Evolutionary conservation across 2,888 invertebrate genomes (phyloP).

Genomic region (Litoditis marina): DNA sequence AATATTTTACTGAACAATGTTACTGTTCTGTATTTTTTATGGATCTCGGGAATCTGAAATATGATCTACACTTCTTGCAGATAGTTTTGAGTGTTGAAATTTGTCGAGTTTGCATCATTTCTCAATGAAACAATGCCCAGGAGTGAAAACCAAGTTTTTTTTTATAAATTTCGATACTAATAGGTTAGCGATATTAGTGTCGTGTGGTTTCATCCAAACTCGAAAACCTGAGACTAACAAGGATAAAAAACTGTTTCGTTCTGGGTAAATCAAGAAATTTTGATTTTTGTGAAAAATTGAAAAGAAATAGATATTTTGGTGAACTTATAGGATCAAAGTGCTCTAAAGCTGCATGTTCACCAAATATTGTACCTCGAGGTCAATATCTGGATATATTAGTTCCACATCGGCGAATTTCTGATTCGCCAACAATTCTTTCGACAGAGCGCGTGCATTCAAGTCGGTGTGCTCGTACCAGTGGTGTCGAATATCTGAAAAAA

Average conservation of each 20-base stretch:
- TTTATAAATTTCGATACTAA: background rate
- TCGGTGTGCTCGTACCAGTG: conserved; percentile 61
- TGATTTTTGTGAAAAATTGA: too few relatives aligned
- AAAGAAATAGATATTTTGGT: too few relatives aligned
- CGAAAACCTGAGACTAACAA: background rate
- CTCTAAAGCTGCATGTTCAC: too few relatives aligned
- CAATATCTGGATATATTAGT: conserved; percentile 58
- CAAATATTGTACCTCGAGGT: conserved; percentile 44
- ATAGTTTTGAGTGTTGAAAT: too few relatives aligned
- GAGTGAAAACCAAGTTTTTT: background rate
- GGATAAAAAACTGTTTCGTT: too few relatives aligned
- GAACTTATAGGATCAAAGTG: too few relatives aligned
- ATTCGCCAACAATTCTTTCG: conserved; percentile 53
- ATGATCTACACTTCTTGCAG: too few relatives aligned
- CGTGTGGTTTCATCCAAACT: background rate
- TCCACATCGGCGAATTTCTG: conserved; percentile 55
- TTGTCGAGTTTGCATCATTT: background rate
- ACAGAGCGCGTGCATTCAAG: conserved; percentile 47
- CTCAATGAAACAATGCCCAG: background rate
- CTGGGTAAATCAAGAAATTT: too few relatives aligned
- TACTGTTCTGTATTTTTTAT: too few relatives aligned
- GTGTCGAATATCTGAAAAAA: conserved; percentile 52
- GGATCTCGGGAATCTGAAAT: too few relatives aligned
- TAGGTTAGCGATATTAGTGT: background rate
- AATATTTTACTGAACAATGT: background rate